phyloP scores from a whole-genome alignment of 2,113 vertebrate genomes.

The Pyxicephalus adspersus region DNA sequence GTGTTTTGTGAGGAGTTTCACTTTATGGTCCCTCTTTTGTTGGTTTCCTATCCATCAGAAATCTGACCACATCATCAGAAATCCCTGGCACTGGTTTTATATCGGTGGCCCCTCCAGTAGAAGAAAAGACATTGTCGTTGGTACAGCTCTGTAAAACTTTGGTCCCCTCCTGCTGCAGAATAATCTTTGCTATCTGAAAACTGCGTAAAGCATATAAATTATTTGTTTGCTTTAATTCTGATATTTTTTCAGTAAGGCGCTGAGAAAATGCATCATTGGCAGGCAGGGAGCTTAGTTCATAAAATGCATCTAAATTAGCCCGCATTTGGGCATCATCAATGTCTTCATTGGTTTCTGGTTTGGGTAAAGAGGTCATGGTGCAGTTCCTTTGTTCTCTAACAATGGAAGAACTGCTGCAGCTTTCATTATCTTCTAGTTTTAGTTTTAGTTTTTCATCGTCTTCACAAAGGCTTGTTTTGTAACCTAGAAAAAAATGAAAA shows the following conservation, averaged over 20 bases:
- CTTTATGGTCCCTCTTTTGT: neutral
- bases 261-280: conserved; percentile 40
- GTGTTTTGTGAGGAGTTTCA: too few species aligned
- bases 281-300: conserved; percentile 60
- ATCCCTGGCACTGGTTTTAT: conserved; percentile 69
- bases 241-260: conserved; percentile 67
- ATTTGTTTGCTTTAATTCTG: conserved; percentile 60
- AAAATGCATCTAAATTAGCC: conserved; percentile 71
- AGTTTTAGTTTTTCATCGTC: neutral
- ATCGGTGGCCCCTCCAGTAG: conserved; percentile 15
- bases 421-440: conserved; percentile 2
- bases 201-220: conserved; percentile 61
- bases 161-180: conserved; percentile 69
- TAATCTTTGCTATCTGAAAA: conserved; percentile 72
- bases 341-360: neutral
- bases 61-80: conserved; percentile 70
- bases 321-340: conserved; percentile 51
- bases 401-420: conserved; percentile 13
- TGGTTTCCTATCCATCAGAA: conserved; percentile 60
- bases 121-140: conserved; percentile 62
- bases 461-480: neutral
- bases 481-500: neutral
- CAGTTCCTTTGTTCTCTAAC: neutral
- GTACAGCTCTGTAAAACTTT: conserved; percentile 65
- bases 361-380: neutral